Conservation (phyloP, 2,113 vertebrate species). For the Phylloscopus whistleri region DNA sequence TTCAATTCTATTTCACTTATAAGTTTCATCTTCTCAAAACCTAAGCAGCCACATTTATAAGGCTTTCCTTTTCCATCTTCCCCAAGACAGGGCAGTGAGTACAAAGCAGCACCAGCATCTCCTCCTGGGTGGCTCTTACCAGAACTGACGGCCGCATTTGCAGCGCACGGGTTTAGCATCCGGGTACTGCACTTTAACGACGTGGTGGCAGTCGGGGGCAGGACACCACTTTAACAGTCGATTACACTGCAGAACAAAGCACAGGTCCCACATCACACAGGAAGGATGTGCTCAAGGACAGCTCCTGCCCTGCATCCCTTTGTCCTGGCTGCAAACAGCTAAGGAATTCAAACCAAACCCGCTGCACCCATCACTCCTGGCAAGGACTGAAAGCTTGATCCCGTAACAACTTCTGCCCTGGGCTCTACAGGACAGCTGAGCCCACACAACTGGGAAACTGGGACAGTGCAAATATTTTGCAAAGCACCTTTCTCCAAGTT, state of each 20-base stretch:
- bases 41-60: too few relatives aligned
- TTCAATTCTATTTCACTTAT: too few relatives aligned
- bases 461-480: not conserved
- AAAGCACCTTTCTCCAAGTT: not conserved
- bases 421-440: not conserved
- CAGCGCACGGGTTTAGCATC: conserved; percentile 98
- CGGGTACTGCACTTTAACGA: conserved; percentile 98
- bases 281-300: not conserved
- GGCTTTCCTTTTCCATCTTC: too few relatives aligned
- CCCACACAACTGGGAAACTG: rapidly evolving
- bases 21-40: too few relatives aligned
- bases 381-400: not conserved
- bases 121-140: conserved; percentile 73
- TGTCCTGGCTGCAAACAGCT: not conserved
- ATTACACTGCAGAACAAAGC: conserved; percentile 83
- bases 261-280: not conserved
- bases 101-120: rapidly evolving
- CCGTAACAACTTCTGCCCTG: not conserved
- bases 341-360: not conserved
- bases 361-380: not conserved
- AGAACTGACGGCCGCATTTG: conserved; percentile 99
- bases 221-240: conserved; percentile 99
- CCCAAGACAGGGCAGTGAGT: rapidly evolving
- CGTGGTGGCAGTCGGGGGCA: conserved; percentile 99
- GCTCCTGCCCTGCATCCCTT: not conserved